Conservation (phyloP, 2,797 vertebrate genomes). For the Xiphorhynchus erythropygius region DNA sequence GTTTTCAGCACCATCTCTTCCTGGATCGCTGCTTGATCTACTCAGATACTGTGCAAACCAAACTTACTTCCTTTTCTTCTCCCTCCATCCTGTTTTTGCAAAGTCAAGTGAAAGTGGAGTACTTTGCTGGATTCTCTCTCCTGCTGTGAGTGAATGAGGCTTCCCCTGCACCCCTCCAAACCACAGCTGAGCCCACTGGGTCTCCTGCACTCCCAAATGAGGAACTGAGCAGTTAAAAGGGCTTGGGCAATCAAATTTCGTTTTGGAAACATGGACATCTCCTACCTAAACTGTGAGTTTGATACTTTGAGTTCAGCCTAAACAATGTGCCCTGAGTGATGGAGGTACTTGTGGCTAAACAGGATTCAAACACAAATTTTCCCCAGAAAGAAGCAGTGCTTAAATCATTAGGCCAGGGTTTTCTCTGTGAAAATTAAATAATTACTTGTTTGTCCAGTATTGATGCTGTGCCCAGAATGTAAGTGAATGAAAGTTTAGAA, state of each 20-base stretch:
- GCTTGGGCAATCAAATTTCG: background rate
- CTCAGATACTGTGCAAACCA: background rate
- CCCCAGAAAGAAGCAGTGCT: background rate
- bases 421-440: background rate
- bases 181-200: rapidly evolving
- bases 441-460: background rate
- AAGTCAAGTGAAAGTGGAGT: background rate
- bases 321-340: background rate
- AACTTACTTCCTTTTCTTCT: background rate
- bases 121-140: background rate
- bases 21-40: background rate
- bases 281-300: background rate
- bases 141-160: background rate
- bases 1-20: background rate
- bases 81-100: background rate
- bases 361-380: background rate
- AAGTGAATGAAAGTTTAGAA: background rate
- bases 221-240: background rate
- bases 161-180: background rate
- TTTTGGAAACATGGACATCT: background rate
- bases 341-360: background rate
- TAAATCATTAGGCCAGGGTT: background rate
- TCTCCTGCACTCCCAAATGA: background rate
- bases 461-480: background rate
- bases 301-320: background rate